These are phyloP conservation scores for Liparis tanakae DNA, from an alignment of 2,797 vertebrate genomes.

Conservation along the genomic window DNA sequence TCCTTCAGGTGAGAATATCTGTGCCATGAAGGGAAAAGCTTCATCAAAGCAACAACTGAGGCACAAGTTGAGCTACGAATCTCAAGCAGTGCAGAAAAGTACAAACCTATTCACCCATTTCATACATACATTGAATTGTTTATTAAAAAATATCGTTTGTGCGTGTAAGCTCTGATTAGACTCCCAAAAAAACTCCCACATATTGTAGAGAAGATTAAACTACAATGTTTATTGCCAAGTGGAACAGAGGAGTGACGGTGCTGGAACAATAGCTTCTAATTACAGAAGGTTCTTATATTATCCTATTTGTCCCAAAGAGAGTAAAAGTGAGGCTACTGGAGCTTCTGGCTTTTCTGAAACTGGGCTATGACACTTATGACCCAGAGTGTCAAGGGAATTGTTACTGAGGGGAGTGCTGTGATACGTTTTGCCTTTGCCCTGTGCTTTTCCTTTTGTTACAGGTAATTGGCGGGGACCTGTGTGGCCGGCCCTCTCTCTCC, in stretches of 20 bases:
- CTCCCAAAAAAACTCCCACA: constrained; percentile 33
- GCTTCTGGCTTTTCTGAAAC: constrained; percentile 44
- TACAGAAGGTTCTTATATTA: constrained; percentile 66
- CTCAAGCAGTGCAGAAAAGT: constrained; percentile 12
- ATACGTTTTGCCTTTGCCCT: too few relatives aligned
- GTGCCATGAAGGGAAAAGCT: constrained; percentile 17
- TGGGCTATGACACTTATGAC: constrained; percentile 28
- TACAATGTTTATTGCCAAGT: constrained; percentile 64
- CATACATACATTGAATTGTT: constrained; percentile 11
- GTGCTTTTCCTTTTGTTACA: too few relatives aligned
- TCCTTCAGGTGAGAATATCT: constrained; percentile 35
- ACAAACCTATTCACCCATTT: constrained; percentile 26
- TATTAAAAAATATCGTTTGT: constrained; percentile 3
- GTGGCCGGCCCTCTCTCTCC: too few relatives aligned
- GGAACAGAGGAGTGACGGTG: constrained; percentile 61
- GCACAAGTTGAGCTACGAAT: neutral
- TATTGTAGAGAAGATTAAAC: constrained; percentile 37
- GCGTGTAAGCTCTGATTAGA: neutral
- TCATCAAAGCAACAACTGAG: constrained; percentile 25
- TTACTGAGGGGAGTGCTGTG: too few relatives aligned
- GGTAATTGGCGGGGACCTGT: too few relatives aligned
- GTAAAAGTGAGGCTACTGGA: constrained; percentile 36
- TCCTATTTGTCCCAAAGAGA: constrained; percentile 47
- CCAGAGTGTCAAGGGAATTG: too few relatives aligned
- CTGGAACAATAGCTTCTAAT: constrained; percentile 73